Base-by-base conservation (phyloP, 2,888 invertebrate species). In the Microdon myrmicae region DNA sequence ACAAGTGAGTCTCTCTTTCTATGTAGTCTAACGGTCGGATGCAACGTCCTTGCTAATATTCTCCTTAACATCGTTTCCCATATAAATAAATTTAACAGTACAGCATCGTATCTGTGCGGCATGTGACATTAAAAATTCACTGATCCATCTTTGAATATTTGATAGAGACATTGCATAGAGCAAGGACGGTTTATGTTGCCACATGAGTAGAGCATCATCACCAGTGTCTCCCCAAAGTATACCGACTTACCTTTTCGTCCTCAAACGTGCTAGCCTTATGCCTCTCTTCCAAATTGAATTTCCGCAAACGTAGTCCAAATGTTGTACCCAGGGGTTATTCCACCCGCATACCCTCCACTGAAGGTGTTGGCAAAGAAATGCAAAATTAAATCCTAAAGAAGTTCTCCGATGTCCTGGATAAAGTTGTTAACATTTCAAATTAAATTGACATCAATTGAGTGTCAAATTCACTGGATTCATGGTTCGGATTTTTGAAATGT, bases 41-140 rank as follows among this genome's bases (percentile, higher is more conserved):
- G 12, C 17, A 5, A n/a, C n/a, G 25, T 16, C 9, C 9, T 19
- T 13, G 9, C 17, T 10, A 23, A 31, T 19, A 14, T 31, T 41
- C 28, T 48, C 26, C 31, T 54, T 28, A 16, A 32, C 48, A 44
- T 31, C 25, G 34, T 22, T 22, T 35, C 29, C 37, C 37, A 28
- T 35, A 48, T 32, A 37, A n/a, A n/a, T n/a, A n/a, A n/a, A n/a
- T n/a, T 34, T 39, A 51, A 20, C 41, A 61, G 56, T 45, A 32
- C 41, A 22, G 26, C 4, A 7, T n/a, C n/a, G 23, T 19, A 25
- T 22, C 31, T 28, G 28, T 47, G 29, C 37, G 41, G 45, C 28
- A 41, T 47, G 23, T 28, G 41, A 41, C 51, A 64, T 64, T 25
- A 64, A 64, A 56, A 47, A 64, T 64, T 64, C 64, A 64, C 47